Evolutionary conservation across 1,140 invertebrate species (phyloP), one percentile per base, ranked within the genome.

Genomic region (Holotrichia oblita): DNA sequence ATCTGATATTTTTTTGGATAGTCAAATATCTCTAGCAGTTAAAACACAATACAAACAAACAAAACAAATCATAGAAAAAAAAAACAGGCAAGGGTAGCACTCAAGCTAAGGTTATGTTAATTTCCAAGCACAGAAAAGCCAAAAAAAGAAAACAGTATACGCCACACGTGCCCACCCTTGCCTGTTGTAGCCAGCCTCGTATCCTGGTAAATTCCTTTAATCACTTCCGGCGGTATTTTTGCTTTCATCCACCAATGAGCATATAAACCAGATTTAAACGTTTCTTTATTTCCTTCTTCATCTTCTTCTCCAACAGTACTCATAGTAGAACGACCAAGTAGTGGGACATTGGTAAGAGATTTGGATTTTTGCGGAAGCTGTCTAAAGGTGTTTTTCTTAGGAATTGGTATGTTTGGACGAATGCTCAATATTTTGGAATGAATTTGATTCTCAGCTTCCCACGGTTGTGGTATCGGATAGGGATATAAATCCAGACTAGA

Each of bases 241-340:
- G 93, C 94, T 91, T 96, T 96, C 87, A 96, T 92, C 94, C 95
- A 96, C 95, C 95, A 96, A 88, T 96, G 95, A 79, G 94, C 95
- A 86, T 96, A 96, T 85, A 96, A 89, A 82, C 94, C 94, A 27
- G 94, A 95, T 41, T 93, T 92, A 87, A 93, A 96, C 82, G 92
- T 85, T 80, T 90, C 85, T 89, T 83, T 78, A 87, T 87, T 77
- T 85, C 87, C 12, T 82, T 81, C 79, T 85, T 85, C 77, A 10
- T 81, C 81, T 17, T 80, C 75, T 82, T 82, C 80, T 85, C 86
- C 48, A 9, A 27, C 9, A 34, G 17, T 69, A 74, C 7, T 59
- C 27, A 42, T 6, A 0, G 14, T n/a, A 41, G 40, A 40, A 40
- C 73, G 44, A 12, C 17, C 22, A 12, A 55, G 20, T n/a, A 59